phyloP scores from a whole-genome alignment of 2,888 invertebrate genomes.

The Ormyrus thymus region DNA sequence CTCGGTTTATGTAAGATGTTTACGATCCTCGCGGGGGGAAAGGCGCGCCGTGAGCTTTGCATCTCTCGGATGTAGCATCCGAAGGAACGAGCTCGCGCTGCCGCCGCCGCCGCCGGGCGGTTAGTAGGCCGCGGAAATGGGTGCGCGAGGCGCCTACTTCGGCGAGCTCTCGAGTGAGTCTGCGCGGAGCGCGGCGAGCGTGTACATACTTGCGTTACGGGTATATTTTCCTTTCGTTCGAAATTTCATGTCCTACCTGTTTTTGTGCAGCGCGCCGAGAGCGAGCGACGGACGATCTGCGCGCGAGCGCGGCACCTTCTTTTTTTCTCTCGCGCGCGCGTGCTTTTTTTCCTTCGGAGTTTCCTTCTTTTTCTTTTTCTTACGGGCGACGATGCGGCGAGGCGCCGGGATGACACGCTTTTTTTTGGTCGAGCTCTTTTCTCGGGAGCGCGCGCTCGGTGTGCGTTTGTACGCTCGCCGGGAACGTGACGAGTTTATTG shows the following conservation, averaged over 20 bases:
- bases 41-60: neutral
- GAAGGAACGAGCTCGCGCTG: constrained; percentile 38
- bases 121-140: constrained; percentile 64
- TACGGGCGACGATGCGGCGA: no score
- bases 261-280: neutral
- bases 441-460: no score
- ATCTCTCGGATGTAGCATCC: neutral
- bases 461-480: no score
- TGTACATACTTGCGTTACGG: constrained; percentile 22
- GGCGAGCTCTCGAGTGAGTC: neutral
- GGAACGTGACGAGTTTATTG: no score
- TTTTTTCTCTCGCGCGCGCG: neutral
- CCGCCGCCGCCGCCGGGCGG: constrained; percentile 31
- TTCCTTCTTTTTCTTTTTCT: no score
- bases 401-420: no score
- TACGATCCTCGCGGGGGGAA: neutral
- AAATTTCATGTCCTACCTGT: constrained; percentile 32
- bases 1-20: constrained; percentile 41
- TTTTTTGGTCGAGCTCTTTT: no score
- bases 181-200: no score
- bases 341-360: no score
- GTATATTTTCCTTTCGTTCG: constrained; percentile 53
- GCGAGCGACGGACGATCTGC: neutral
- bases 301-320: neutral
- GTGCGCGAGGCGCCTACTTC: constrained; percentile 40